Percentiles rank a stretch among this genome's conserved stretches.
Evolutionary conservation across 1,140 invertebrate genomes (phyloP).

Genomic region (Apis florea): DNA sequence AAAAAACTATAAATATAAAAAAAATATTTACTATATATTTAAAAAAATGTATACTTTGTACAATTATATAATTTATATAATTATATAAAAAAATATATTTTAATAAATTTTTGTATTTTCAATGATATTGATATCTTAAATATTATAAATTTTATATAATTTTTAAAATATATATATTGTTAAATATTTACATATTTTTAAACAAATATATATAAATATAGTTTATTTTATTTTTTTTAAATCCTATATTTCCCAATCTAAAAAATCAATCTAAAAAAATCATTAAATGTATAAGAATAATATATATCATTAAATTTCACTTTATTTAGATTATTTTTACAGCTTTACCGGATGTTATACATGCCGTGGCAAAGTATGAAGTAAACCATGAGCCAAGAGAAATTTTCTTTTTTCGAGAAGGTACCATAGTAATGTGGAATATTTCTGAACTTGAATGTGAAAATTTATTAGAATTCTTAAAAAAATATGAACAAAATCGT

Average conservation of each 20-base stretch:
- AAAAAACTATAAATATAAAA: neutral
- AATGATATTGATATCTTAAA: neutral
- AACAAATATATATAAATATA: neutral
- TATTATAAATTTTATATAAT: conserved; percentile 18
- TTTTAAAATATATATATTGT: neutral
- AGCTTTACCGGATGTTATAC: conserved; percentile 85
- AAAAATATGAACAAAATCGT: conserved; percentile 83
- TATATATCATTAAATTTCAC: neutral
- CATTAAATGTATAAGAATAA: no score
- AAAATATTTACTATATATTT: neutral
- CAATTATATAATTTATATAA: no score
- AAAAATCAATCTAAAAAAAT: neutral
- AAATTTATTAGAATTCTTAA: conserved; percentile 89
- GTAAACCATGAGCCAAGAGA: conserved; percentile 86
- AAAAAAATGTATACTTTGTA: neutral
- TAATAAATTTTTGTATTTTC: neutral
- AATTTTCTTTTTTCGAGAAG: conserved; percentile 93
- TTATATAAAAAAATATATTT: neutral
- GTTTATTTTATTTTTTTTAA: neutral
- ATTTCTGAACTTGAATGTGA: conserved; percentile 90
- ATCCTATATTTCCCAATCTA: neutral
- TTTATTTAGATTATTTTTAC: conserved; percentile 37
- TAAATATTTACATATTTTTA: neutral
- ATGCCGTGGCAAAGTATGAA: conserved; percentile 88
- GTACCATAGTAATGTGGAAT: conserved; percentile 96